These are phyloP conservation scores for Microcebus ravelobensis DNA, from an alignment of 2,113 vertebrate genomes.

Conservation along the genomic window DNA sequence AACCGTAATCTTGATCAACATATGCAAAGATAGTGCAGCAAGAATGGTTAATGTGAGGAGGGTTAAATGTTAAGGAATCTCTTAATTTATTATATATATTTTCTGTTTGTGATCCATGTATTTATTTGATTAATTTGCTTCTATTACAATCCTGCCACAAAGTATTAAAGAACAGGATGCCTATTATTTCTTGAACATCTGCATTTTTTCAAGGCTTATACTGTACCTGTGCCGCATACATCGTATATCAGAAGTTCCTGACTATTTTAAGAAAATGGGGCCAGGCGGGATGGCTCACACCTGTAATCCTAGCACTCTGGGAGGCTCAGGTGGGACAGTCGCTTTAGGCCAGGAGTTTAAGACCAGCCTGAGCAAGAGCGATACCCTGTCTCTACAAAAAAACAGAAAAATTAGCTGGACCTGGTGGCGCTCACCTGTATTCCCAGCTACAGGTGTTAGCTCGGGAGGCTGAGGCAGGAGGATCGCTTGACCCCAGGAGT, in stretches of 20 bases:
- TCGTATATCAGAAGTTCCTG: conserved; percentile 64
- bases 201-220: conserved; percentile 74
- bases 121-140: conserved; percentile 87
- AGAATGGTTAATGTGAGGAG: neutral
- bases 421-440: too few species aligned
- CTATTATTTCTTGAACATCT: conserved; percentile 77
- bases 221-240: conserved; percentile 57
- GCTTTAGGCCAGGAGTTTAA: too few species aligned
- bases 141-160: conserved; percentile 88
- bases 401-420: too few species aligned
- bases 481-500: too few species aligned
- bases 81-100: neutral
- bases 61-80: neutral
- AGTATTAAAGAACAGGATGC: conserved; percentile 83
- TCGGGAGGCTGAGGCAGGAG: too few species aligned
- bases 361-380: too few species aligned
- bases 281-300: too few species aligned
- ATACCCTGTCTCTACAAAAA: too few species aligned
- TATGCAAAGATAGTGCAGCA: neutral
- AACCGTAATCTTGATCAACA: neutral
- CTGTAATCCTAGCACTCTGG: too few species aligned
- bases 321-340: too few species aligned
- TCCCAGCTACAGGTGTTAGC: too few species aligned
- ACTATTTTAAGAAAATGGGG: neutral
- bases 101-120: conserved; percentile 87